These are phyloP conservation scores for Cryptocephalus primarius DNA, from an alignment of 2,888 invertebrate species.

Conservation along the genomic window DNA sequence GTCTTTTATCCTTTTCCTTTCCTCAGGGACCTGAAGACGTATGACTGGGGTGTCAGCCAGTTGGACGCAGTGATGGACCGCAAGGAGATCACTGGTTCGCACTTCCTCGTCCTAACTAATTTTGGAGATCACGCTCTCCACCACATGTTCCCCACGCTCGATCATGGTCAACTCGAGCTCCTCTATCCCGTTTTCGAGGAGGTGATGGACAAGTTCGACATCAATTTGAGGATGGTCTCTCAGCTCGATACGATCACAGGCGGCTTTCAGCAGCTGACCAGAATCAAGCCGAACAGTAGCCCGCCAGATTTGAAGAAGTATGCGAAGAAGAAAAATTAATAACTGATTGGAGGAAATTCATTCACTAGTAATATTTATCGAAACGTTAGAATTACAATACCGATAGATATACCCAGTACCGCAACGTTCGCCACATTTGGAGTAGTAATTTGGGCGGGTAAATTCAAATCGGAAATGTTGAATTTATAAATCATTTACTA, in stretches of 20 bases:
- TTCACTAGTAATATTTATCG: no score
- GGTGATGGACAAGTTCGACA: slow-evolving; percentile 51
- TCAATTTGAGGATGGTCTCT: slow-evolving; percentile 39
- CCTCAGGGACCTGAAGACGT: slow-evolving; percentile 22
- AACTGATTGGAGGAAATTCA: no score
- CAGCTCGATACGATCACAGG: slow-evolving; percentile 55
- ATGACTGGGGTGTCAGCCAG: slow-evolving; percentile 73
- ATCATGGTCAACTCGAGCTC: slow-evolving; percentile 60
- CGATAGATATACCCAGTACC: no score
- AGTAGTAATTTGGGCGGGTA: no score
- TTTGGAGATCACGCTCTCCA: slow-evolving; percentile 75
- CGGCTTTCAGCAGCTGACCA: slow-evolving; percentile 51
- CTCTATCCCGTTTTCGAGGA: slow-evolving; percentile 52
- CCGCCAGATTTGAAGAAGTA: slow-evolving; percentile 24
- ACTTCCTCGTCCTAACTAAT: slow-evolving; percentile 57
- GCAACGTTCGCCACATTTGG: no score
- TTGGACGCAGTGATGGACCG: slow-evolving; percentile 66
- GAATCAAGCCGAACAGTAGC: slow-evolving; percentile 35
- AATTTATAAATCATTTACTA: no score
- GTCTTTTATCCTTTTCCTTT: no score
- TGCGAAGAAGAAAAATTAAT: neutral
- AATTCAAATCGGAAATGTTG: no score
- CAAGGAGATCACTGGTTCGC: slow-evolving; percentile 52
- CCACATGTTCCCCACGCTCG: slow-evolving; percentile 73
- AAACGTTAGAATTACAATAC: no score